Evolutionary conservation across 2,113 vertebrate genomes (phyloP).

Genomic region (Lagopus muta): DNA sequence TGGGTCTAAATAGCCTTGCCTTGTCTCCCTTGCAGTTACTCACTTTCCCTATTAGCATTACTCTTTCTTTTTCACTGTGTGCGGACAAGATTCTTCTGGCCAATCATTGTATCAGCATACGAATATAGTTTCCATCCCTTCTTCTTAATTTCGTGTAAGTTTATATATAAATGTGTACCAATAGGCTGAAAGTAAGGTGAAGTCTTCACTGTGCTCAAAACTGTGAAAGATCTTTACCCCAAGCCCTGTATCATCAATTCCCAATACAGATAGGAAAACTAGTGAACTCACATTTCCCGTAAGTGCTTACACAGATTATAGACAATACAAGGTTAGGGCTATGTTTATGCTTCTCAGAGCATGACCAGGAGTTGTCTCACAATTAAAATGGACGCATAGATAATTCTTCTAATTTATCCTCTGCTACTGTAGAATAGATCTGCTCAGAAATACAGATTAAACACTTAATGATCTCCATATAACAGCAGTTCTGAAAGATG

Average conservation of each 20-base stretch:
- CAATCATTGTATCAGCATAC: background rate
- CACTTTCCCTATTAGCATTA: background rate
- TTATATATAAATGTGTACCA: background rate
- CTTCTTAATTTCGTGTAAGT: background rate
- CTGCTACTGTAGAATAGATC: background rate
- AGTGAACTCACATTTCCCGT: accelerated
- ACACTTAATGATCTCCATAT: background rate
- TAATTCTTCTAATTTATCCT: background rate
- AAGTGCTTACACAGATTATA: background rate
- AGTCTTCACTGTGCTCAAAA: background rate
- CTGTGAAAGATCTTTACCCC: background rate
- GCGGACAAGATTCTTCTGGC: background rate
- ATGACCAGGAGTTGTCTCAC: background rate
- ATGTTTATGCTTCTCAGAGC: background rate
- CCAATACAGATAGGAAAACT: background rate
- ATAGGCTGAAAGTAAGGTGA: background rate
- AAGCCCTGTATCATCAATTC: background rate
- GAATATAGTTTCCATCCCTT: background rate
- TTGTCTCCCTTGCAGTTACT: background rate
- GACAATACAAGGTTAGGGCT: background rate
- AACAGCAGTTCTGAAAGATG: background rate
- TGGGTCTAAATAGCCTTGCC: background rate
- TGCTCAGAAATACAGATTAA: background rate
- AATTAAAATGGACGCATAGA: background rate
- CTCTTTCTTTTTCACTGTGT: background rate